phyloP scores from a whole-genome alignment of 1,140 invertebrate genomes.

The Helicoverpa zea region DNA sequence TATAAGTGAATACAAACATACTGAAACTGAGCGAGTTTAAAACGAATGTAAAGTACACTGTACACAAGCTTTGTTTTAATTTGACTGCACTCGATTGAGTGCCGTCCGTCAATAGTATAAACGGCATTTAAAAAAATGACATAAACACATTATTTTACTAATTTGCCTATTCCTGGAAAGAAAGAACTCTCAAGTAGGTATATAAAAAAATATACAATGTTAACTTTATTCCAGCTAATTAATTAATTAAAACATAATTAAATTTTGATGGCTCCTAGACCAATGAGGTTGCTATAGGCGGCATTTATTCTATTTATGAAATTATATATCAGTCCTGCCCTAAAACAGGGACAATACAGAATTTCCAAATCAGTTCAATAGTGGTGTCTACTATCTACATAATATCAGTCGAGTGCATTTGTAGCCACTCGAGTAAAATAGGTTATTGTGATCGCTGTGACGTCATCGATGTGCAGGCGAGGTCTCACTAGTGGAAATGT shows the following conservation, averaged over 20 bases:
- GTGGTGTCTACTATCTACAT: slow-evolving; percentile 22
- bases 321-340: too few species aligned
- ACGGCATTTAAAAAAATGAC: too few species aligned
- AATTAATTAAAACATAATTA: too few species aligned
- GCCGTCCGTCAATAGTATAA: neutral
- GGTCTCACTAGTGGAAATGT: neutral
- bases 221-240: too few species aligned
- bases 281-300: too few species aligned
- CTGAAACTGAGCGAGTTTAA: slow-evolving; percentile 16
- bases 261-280: too few species aligned
- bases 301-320: too few species aligned
- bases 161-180: too few species aligned
- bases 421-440: slow-evolving; percentile 27
- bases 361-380: neutral
- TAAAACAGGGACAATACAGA: neutral
- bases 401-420: slow-evolving; percentile 23
- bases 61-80: slow-evolving; percentile 4
- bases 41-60: slow-evolving; percentile 36
- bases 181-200: too few species aligned
- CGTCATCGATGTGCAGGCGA: neutral
- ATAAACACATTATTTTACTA: too few species aligned
- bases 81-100: neutral
- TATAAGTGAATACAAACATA: slow-evolving; percentile 15
- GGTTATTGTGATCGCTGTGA: slow-evolving; percentile 31
- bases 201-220: too few species aligned